A percentile compares a stretch with the other conserved stretches of the same genome.
These are phyloP conservation scores for Origma solitaria DNA, from an alignment of 2,113 vertebrate species.

Conservation along the genomic window DNA sequence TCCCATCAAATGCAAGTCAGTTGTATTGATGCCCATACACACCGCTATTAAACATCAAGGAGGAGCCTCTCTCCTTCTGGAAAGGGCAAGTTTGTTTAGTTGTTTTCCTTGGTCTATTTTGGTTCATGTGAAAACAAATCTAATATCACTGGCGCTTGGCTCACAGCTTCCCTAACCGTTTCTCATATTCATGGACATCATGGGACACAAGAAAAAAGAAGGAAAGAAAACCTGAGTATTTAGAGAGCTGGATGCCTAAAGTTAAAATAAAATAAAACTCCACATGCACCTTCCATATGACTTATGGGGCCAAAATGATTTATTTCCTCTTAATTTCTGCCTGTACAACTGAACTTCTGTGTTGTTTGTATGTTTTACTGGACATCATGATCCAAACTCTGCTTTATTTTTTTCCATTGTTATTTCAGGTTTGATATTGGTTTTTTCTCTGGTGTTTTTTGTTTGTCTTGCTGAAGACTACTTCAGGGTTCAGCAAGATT, in stretches of 20 bases:
- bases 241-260: not conserved
- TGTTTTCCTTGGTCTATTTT: not conserved
- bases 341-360: not conserved
- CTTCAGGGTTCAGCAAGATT: not conserved
- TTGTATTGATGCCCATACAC: not conserved
- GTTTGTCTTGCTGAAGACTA: not conserved
- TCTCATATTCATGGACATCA: not conserved
- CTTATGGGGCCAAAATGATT: not conserved
- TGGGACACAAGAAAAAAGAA: not conserved
- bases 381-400: not conserved
- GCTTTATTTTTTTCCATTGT: not conserved
- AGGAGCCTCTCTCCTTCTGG: not conserved
- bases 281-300: not conserved
- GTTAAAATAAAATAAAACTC: not conserved
- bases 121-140: not conserved
- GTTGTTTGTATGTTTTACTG: not conserved
- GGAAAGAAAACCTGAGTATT: not conserved
- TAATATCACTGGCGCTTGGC: not conserved
- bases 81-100: not conserved
- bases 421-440: not conserved
- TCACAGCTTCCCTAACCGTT: not conserved
- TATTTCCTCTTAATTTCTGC: not conserved
- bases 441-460: not conserved
- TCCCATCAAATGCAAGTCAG: not conserved
- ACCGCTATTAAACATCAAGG: not conserved